phyloP scores from a whole-genome alignment of 2,888 invertebrate species.

The Conchocele bisecta region DNA sequence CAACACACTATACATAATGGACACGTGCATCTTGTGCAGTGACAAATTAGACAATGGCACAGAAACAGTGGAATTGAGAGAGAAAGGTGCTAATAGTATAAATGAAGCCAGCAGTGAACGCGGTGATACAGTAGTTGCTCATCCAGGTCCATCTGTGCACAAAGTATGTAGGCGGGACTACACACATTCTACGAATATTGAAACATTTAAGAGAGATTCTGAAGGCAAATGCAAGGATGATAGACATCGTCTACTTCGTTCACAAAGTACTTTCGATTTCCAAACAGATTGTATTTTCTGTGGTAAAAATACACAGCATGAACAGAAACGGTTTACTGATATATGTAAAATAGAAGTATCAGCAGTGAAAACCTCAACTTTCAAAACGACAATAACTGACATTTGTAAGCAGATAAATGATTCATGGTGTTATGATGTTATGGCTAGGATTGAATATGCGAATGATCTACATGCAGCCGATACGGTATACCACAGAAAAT shows the following conservation, averaged over 20 bases:
- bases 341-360: neutral
- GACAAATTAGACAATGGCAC: neutral
- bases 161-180: conserved; percentile 18
- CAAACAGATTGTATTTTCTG: neutral
- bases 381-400: conserved; percentile 6
- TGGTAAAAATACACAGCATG: conserved; percentile 4
- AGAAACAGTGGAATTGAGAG: neutral
- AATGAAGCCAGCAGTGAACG: conserved; percentile 7
- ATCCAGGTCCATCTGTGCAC: conserved; percentile 5
- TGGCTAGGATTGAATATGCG: conserved; percentile 10
- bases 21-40: conserved; percentile 17
- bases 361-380: neutral
- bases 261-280: conserved; percentile 5
- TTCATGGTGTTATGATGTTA: conserved; percentile 18
- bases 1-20: too few relatives aligned
- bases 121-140: conserved; percentile 3
- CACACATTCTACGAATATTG: conserved; percentile 11
- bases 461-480: conserved; percentile 18
- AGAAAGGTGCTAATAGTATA: conserved; percentile 10
- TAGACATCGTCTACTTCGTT: conserved; percentile 9
- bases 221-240: neutral
- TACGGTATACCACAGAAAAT: conserved; percentile 17
- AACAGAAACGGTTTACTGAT: neutral
- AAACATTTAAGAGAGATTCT: neutral
- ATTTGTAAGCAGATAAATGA: conserved; percentile 19